Conservation (phyloP, 2,113 vertebrate species). For the Ctenomys sociabilis region DNA sequence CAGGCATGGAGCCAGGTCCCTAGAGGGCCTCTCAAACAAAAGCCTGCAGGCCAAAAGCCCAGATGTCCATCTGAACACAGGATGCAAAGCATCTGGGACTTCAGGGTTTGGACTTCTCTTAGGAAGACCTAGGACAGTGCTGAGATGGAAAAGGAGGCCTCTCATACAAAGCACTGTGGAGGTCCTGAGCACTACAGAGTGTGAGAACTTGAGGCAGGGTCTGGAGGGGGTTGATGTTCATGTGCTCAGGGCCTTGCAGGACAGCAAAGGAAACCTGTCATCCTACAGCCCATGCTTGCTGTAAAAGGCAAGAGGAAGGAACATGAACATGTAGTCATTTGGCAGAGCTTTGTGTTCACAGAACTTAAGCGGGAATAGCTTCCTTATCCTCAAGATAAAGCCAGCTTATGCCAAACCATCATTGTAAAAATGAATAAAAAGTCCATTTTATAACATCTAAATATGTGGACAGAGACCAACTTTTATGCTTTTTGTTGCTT, state of each 20-base stretch:
- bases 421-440: conserved; percentile 5
- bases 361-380: neutral
- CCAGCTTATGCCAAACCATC: neutral
- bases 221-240: too few species aligned
- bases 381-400: neutral
- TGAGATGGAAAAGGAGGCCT: neutral
- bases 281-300: accelerated
- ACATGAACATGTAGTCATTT: accelerated
- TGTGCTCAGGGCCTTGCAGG: accelerated
- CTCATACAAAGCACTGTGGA: neutral
- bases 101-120: neutral
- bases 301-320: accelerated
- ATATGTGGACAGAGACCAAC: neutral
- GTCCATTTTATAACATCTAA: neutral
- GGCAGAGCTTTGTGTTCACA: accelerated
- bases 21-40: neutral
- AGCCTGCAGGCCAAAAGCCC: neutral
- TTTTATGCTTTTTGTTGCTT: neutral
- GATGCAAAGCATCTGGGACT: too few species aligned
- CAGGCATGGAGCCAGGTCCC: neutral
- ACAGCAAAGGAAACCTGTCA: neutral
- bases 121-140: neutral
- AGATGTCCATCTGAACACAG: neutral
- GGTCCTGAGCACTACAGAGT: neutral
- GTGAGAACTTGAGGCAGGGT: neutral